These are phyloP conservation scores for Gymnopithys bicolor DNA, from an alignment of 2,797 vertebrate genomes.

Conservation along the genomic window DNA sequence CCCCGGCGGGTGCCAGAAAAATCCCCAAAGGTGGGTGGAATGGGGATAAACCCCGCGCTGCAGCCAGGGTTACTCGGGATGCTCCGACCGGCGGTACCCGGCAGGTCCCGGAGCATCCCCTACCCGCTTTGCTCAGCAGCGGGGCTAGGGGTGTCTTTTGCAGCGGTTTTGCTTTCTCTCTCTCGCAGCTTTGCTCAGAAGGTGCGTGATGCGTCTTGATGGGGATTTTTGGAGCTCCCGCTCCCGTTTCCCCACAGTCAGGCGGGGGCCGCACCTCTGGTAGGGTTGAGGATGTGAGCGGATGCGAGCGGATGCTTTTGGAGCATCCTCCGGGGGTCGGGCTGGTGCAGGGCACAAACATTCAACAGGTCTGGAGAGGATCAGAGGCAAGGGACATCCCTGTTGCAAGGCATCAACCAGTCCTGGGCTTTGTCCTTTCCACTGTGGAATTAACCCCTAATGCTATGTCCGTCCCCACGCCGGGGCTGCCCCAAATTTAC, in stretches of 20 bases:
- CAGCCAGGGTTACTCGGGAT: background rate
- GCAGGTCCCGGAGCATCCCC: background rate
- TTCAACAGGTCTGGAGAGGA: background rate
- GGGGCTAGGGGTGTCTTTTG: background rate
- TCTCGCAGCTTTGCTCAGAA: background rate
- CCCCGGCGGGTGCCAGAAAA: background rate
- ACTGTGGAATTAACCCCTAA: background rate
- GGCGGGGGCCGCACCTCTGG: background rate
- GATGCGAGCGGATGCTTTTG: background rate
- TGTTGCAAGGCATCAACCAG: background rate
- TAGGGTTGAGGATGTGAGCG: background rate
- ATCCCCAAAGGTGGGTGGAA: background rate
- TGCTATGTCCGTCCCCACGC: accelerated
- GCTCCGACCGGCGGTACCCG: background rate
- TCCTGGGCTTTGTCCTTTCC: background rate
- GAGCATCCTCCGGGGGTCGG: background rate
- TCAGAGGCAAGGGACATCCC: background rate
- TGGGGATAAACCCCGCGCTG: background rate
- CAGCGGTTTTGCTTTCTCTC: accelerated
- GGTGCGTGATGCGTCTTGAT: background rate
- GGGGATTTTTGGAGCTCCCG: background rate
- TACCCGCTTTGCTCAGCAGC: background rate
- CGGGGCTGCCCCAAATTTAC: accelerated
- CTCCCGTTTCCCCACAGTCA: background rate
- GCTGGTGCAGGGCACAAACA: accelerated